Conservation (phyloP, 2,113 vertebrate genomes). For the Semnornis frantzii region DNA sequence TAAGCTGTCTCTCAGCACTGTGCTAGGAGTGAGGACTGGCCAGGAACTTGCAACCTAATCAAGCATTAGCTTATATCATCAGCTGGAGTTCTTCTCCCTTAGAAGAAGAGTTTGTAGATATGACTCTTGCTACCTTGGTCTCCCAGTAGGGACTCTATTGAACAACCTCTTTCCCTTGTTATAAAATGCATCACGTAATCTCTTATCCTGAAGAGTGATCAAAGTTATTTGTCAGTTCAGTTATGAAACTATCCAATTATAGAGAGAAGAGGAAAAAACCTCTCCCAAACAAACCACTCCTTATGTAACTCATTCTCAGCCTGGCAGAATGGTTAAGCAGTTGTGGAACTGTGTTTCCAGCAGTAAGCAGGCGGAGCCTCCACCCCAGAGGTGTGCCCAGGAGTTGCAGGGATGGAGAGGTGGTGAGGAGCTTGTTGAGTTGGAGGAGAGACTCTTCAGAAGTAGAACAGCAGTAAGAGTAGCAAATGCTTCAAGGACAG, state of each 20-base stretch:
- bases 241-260: conserved; percentile 67
- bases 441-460: background rate
- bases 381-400: background rate
- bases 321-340: conserved; percentile 12
- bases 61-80: background rate
- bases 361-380: background rate
- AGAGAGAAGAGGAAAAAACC: conserved; percentile 26
- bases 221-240: conserved; percentile 65
- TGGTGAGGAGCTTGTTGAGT: background rate
- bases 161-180: conserved; percentile 34
- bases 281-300: conserved; percentile 46
- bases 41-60: background rate
- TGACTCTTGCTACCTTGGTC: conserved; percentile 10
- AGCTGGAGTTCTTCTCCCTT: background rate
- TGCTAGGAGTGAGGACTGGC: background rate
- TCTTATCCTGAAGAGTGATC: conserved; percentile 50
- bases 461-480: background rate
- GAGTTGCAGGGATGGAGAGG: background rate
- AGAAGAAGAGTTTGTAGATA: background rate
- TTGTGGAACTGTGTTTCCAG: conserved; percentile 11
- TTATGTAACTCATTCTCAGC: conserved; percentile 27
- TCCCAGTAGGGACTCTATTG: conserved; percentile 6
- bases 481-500: conserved; percentile 25
- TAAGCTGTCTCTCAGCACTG: conserved; percentile 48
- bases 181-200: conserved; percentile 50